phyloP scores from a whole-genome alignment of 2,888 invertebrate genomes.

The Netelia fuscicornis region DNA sequence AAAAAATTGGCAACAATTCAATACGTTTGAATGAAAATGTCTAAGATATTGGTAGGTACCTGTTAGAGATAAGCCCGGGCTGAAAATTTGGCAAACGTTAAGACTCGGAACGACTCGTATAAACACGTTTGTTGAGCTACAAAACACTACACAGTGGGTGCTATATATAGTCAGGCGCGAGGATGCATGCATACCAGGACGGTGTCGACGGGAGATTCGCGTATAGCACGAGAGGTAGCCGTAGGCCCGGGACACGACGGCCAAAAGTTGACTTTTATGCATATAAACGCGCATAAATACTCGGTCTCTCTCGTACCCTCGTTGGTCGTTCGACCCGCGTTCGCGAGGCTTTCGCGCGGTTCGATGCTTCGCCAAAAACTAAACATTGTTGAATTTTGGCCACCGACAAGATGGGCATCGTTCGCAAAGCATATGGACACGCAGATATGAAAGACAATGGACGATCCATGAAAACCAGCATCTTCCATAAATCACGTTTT shows the following conservation, averaged over 20 bases:
- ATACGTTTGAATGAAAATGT: too few species aligned
- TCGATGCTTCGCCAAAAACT: slow-evolving; percentile 46
- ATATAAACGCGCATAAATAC: slow-evolving; percentile 26
- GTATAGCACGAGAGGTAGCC: slow-evolving; percentile 31
- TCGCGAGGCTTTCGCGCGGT: slow-evolving; percentile 42
- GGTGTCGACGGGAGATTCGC: slow-evolving; percentile 21
- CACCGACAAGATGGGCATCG: slow-evolving; percentile 21
- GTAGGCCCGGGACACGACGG: slow-evolving; percentile 21
- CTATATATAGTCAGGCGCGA: not conserved
- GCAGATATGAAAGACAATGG: slow-evolving; percentile 52
- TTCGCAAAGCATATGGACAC: slow-evolving; percentile 25
- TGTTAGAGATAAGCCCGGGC: not conserved
- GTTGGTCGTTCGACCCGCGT: not conserved
- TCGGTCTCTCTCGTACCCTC: slow-evolving; percentile 5
- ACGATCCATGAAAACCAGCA: slow-evolving; percentile 3
- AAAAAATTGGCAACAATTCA: too few species aligned
- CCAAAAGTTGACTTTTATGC: slow-evolving; percentile 57
- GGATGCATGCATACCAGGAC: slow-evolving; percentile 10
- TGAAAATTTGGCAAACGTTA: not conserved
- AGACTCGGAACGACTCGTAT: not conserved
- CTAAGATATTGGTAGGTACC: too few species aligned
- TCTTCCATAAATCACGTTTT: not conserved
- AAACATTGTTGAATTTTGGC: slow-evolving; percentile 53
- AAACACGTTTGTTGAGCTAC: not conserved
- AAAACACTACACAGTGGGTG: not conserved